phyloP scores from a whole-genome alignment of 2,113 vertebrate genomes.

The Tonatia bakeri region DNA sequence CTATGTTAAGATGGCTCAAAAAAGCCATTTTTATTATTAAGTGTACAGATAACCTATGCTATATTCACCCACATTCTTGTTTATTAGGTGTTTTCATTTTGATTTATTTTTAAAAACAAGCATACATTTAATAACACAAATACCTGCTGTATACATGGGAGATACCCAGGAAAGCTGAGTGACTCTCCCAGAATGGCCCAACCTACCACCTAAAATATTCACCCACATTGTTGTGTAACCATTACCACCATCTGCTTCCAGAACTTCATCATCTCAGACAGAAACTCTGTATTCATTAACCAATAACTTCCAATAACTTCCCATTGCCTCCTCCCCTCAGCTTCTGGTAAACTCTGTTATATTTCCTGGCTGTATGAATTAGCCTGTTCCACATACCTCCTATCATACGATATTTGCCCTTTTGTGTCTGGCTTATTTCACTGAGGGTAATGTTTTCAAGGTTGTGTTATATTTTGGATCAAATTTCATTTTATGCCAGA shows the following conservation, averaged over 20 bases:
- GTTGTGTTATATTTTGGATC: background rate
- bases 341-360: background rate
- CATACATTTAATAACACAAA: background rate
- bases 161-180: background rate
- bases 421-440: slow-evolving; percentile 15
- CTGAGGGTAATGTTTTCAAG: background rate
- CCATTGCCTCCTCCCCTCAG: background rate
- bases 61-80: background rate
- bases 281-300: background rate
- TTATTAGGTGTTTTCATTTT: background rate
- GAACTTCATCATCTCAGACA: background rate
- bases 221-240: background rate
- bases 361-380: background rate
- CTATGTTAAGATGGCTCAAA: background rate
- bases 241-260: background rate
- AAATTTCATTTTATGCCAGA: background rate
- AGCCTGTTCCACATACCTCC: background rate
- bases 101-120: background rate
- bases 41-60: background rate
- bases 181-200: background rate
- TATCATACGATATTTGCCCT: background rate
- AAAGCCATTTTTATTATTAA: background rate
- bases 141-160: background rate
- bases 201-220: background rate
- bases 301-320: background rate